phyloP scores from a whole-genome alignment of 2,113 vertebrate species.

The Urocolius indicus region DNA sequence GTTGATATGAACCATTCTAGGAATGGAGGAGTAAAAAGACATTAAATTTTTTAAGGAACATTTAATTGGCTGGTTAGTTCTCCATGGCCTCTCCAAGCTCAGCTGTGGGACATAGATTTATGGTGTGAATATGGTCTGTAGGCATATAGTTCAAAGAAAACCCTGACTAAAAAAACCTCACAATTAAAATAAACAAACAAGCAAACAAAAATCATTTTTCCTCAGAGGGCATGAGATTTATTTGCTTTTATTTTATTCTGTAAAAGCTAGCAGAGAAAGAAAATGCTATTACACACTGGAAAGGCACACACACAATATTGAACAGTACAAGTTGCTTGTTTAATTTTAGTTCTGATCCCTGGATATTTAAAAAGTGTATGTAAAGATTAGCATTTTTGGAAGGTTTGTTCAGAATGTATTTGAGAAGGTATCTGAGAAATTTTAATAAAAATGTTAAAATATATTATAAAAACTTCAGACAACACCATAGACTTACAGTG shows the following conservation, averaged over 20 bases:
- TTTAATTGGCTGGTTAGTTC: background rate
- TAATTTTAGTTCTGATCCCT: background rate
- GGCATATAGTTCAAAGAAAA: background rate
- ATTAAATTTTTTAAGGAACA: background rate
- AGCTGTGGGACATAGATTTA: background rate
- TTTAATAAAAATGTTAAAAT: background rate
- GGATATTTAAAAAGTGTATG: background rate
- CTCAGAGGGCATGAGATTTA: background rate
- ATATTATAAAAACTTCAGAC: background rate
- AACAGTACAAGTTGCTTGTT: background rate
- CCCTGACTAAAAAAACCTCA: background rate
- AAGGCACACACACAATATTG: background rate
- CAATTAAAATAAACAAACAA: background rate
- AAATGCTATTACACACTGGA: background rate
- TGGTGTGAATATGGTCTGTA: background rate
- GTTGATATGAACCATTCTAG: background rate
- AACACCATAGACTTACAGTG: background rate
- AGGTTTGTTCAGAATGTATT: background rate
- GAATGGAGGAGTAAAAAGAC: background rate
- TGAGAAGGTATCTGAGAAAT: background rate
- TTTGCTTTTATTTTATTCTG: background rate
- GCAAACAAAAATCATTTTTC: background rate
- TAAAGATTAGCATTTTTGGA: background rate
- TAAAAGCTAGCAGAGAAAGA: background rate
- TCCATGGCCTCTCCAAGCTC: background rate